phyloP scores from a whole-genome alignment of 2,113 vertebrate species.

The Albula goreensis region DNA sequence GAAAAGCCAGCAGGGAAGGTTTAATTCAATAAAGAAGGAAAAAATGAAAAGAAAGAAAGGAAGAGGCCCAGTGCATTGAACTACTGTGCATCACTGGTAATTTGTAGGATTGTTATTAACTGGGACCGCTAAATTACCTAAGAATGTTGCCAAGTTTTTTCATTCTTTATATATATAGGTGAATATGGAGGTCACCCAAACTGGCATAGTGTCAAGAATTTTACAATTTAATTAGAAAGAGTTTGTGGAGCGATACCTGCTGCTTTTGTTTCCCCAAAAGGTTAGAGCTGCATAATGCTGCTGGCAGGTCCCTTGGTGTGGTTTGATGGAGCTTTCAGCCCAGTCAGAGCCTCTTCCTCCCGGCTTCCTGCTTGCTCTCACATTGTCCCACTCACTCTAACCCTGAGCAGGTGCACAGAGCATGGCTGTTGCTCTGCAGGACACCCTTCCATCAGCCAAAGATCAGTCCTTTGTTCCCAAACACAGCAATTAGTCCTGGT shows the following conservation, averaged over 20 bases:
- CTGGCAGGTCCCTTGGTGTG: conserved; percentile 15
- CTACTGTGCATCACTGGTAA: background rate
- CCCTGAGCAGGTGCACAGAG: conserved; percentile 15
- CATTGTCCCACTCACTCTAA: conserved; percentile 32
- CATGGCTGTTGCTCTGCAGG: conserved; percentile 6
- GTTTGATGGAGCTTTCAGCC: conserved; percentile 14
- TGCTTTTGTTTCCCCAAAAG: conserved; percentile 11
- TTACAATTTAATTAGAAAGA: conserved; percentile 26
- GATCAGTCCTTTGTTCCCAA: conserved; percentile 41
- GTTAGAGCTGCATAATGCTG: background rate
- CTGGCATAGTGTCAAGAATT: conserved; percentile 42
- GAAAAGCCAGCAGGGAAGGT: conserved; percentile 38
- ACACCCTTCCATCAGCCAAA: conserved; percentile 34
- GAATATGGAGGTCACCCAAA: conserved; percentile 33
- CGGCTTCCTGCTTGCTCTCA: conserved; percentile 25
- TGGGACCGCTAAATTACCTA: background rate
- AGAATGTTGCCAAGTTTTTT: background rate
- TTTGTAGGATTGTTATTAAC: background rate
- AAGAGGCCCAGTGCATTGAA: background rate
- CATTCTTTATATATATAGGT: background rate
- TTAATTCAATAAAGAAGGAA: conserved; percentile 11
- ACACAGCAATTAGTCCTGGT: conserved; percentile 47
- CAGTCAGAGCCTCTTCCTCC: conserved; percentile 17
- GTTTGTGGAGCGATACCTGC: background rate
- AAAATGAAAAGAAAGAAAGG: background rate